Conservation (phyloP, 2,113 vertebrate genomes). For the Speoplatyrhinus poulsoni region DNA sequence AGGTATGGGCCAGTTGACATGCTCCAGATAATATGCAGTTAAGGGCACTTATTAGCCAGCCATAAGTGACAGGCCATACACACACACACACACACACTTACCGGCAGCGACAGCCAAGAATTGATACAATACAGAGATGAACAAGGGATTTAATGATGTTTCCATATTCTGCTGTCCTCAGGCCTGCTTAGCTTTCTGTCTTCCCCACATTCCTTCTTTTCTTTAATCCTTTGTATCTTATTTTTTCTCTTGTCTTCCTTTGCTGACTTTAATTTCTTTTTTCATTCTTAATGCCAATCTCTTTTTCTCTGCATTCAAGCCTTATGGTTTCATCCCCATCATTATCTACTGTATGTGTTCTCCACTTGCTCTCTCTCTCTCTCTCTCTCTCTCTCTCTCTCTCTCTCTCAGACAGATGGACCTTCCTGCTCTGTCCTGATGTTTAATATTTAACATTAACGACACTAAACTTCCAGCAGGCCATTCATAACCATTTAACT, state of each 20-base stretch:
- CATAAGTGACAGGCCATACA: slow-evolving; percentile 61
- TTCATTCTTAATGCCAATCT: too few relatives aligned
- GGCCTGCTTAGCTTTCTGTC: not conserved
- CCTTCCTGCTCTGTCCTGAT: slow-evolving; percentile 41
- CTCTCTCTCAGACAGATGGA: slow-evolving; percentile 47
- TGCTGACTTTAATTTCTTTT: too few relatives aligned
- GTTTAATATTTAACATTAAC: slow-evolving; percentile 57
- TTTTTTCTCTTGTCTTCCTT: not conserved
- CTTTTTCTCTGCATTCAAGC: too few relatives aligned
- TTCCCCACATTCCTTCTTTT: not conserved
- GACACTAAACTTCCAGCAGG: slow-evolving; percentile 36
- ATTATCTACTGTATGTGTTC: not conserved
- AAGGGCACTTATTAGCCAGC: slow-evolving; percentile 62
- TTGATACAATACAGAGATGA: not conserved
- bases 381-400: slow-evolving; percentile 3
- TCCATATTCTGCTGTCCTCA: slow-evolving; percentile 33
- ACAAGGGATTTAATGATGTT: slow-evolving; percentile 24
- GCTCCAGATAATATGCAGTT: slow-evolving; percentile 70
- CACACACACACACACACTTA: slow-evolving; percentile 30
- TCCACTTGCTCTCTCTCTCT: not conserved
- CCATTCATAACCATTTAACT: slow-evolving; percentile 50
- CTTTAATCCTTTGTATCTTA: not conserved
- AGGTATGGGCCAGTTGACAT: slow-evolving; percentile 69
- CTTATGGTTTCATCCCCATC: too few relatives aligned
- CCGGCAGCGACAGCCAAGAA: slow-evolving; percentile 27